phyloP scores from a whole-genome alignment of 2,797 vertebrate genomes.

The Labeo calbasu region DNA sequence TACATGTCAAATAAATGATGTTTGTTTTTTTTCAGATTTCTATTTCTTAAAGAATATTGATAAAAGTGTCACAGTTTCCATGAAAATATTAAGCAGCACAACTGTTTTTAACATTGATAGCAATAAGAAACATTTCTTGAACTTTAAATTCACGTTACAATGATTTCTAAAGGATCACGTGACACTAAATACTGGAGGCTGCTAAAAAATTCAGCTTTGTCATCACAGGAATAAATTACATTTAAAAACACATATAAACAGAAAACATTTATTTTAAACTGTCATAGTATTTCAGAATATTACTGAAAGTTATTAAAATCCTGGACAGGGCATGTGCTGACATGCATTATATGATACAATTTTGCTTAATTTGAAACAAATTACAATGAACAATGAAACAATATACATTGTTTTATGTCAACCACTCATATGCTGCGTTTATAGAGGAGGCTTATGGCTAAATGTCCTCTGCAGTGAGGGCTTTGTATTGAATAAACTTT shows the following conservation, averaged over 20 bases:
- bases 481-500: conserved; percentile 3
- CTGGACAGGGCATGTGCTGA: neutral
- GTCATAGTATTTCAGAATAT: neutral
- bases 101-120: neutral
- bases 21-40: neutral
- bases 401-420: no score
- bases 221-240: neutral
- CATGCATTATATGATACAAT: neutral
- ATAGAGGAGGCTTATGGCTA: neutral
- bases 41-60: neutral
- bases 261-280: neutral
- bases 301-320: neutral
- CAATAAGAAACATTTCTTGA: neutral
- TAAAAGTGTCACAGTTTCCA: neutral
- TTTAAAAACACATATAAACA: neutral
- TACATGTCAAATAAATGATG: neutral
- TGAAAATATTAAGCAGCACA: neutral
- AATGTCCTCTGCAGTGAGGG: neutral
- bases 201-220: neutral
- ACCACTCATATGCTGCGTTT: neutral
- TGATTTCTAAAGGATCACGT: neutral
- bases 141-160: neutral
- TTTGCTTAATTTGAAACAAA: neutral
- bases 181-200: neutral
- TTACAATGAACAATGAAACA: no score